phyloP scores from a whole-genome alignment of 1,140 invertebrate genomes.

The Diabrotica virgifera region DNA sequence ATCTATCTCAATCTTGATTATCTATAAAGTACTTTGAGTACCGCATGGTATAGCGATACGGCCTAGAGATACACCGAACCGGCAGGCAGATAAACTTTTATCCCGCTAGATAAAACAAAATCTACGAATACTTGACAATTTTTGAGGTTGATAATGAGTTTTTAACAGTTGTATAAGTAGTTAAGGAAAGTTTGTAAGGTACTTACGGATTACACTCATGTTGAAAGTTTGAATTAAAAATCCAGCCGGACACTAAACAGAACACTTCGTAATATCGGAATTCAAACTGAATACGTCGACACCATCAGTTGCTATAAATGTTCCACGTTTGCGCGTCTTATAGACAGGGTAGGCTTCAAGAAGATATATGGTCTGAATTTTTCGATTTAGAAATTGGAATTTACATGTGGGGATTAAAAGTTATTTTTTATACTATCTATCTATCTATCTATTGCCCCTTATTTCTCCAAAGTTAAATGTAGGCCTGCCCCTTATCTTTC shows the following conservation, averaged over 20 bases:
- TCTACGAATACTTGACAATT: not conserved
- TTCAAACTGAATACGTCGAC: not conserved
- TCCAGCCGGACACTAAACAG: not conserved
- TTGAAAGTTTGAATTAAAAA: not conserved
- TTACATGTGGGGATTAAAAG: no score
- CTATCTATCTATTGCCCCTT: no score
- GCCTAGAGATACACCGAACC: not conserved
- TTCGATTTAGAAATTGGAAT: no score
- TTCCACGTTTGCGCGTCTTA: not conserved
- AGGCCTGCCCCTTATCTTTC: no score
- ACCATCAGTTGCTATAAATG: not conserved
- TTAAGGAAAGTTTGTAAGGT: not conserved
- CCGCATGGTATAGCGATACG: no score
- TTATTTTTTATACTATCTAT: no score
- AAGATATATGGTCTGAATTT: no score
- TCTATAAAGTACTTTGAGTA: not conserved
- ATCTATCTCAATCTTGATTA: not conserved
- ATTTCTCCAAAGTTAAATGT: no score
- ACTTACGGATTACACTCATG: not conserved
- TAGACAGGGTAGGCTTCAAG: not conserved
- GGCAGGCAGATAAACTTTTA: not conserved
- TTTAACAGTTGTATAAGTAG: not conserved
- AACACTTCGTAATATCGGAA: no score
- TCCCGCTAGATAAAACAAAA: not conserved
- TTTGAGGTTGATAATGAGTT: not conserved